A percentile compares a stretch with the other conserved stretches of the same genome.
Conservation (phyloP, 2,797 vertebrate species). For the Zenarchopterus dispar region DNA sequence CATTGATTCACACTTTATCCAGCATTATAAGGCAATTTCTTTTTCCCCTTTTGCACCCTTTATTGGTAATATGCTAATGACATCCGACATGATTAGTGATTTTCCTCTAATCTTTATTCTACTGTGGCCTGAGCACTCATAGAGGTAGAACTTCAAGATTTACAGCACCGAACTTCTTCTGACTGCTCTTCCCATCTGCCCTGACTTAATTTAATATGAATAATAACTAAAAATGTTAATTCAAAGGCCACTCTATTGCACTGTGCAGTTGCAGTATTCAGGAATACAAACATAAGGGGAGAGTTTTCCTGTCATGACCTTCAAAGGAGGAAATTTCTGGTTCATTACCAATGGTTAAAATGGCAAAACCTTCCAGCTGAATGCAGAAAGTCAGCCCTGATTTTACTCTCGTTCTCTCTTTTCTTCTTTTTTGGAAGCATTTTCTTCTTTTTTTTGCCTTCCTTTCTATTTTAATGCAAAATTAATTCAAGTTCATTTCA, state of each 20-base stretch:
- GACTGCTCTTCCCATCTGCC: constrained; percentile 86
- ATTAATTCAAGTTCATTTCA: constrained; percentile 6
- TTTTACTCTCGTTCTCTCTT: background rate
- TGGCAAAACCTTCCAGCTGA: constrained; percentile 30
- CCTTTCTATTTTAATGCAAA: background rate
- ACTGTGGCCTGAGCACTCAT: constrained; percentile 91
- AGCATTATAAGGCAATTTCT: constrained; percentile 86
- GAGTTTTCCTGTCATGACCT: constrained; percentile 43
- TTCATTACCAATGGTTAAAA: constrained; percentile 34
- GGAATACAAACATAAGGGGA: constrained; percentile 57
- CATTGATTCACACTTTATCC: constrained; percentile 87
- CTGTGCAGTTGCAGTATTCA: constrained; percentile 58
- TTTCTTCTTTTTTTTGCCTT: constrained; percentile 4
- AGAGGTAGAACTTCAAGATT: constrained; percentile 90
- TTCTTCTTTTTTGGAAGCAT: constrained; percentile 1
- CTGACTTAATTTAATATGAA: constrained; percentile 88
- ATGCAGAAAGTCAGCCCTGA: constrained; percentile 13
- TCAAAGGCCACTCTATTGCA: constrained; percentile 75
- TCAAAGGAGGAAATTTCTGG: constrained; percentile 44
- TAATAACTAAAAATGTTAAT: constrained; percentile 85
- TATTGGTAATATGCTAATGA: constrained; percentile 98
- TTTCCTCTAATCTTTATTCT: constrained; percentile 96
- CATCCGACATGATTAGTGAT: constrained; percentile 93
- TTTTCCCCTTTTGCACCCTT: constrained; percentile 84
- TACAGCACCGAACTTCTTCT: constrained; percentile 85